A percentile compares a stretch with the other conserved stretches of the same genome.
phyloP scores from a whole-genome alignment of 2,797 vertebrate genomes.

The Falco columbarius region DNA sequence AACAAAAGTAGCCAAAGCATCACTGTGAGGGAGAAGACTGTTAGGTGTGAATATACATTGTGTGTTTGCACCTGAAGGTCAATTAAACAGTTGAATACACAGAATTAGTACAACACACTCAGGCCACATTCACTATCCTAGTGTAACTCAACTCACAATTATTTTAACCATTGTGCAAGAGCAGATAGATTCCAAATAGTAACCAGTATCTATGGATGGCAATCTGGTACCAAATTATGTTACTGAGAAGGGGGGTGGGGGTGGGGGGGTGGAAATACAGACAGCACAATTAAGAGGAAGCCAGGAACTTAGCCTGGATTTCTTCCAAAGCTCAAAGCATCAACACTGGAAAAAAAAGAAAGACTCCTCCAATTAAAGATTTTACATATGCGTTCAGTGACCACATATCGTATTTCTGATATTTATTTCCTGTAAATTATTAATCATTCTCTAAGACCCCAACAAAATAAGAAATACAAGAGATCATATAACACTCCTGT shows the following conservation, averaged over 20 bases:
- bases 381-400: background rate
- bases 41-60: background rate
- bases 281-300: background rate
- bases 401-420: background rate
- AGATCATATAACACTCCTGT: background rate
- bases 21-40: background rate
- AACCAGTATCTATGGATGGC: background rate
- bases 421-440: background rate
- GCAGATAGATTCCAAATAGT: background rate
- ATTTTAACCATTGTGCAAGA: background rate
- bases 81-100: background rate
- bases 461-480: background rate
- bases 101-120: background rate
- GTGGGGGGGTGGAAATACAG: background rate
- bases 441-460: background rate
- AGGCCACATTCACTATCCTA: background rate
- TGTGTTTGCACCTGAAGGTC: background rate
- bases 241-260: background rate
- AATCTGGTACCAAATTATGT: background rate
- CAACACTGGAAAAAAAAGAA: background rate
- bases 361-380: background rate
- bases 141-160: background rate
- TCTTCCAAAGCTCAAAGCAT: background rate
- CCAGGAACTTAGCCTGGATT: background rate
- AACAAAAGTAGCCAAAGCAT: slow-evolving; percentile 8